These are phyloP conservation scores for Vanessa tameamea DNA, from an alignment of 1,140 invertebrate genomes.

Conservation along the genomic window DNA sequence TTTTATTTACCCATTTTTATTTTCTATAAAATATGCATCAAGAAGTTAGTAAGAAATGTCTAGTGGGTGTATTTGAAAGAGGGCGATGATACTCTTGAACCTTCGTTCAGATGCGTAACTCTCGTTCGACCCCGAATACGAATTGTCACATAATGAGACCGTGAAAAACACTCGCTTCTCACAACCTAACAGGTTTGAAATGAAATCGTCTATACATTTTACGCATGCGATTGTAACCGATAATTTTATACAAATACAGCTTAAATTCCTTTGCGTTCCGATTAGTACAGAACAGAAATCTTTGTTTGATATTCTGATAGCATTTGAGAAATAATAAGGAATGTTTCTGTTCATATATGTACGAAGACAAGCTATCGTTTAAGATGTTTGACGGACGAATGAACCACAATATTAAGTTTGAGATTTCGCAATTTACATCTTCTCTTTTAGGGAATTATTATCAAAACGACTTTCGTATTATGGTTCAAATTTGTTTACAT, in stretches of 20 bases:
- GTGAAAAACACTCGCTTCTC: conserved; percentile 72
- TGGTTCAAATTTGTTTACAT: not conserved
- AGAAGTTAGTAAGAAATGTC: conserved; percentile 19
- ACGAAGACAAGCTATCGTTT: conserved; percentile 48
- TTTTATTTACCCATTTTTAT: not conserved
- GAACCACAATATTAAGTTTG: not conserved
- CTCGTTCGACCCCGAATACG: conserved; percentile 60
- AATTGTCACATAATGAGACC: conserved; percentile 70
- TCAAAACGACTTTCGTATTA: not conserved
- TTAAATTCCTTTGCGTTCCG: not conserved
- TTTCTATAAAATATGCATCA: conserved; percentile 9
- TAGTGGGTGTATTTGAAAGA: conserved; percentile 28
- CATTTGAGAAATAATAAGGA: conserved; percentile 68
- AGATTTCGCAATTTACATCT: not conserved
- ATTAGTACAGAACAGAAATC: conserved; percentile 43
- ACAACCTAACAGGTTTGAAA: conserved; percentile 33
- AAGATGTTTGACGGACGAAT: conserved; percentile 39
- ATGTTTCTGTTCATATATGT: conserved; percentile 50
- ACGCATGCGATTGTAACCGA: not conserved
- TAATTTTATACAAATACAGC: not conserved
- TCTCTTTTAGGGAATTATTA: not conserved
- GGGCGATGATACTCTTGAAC: conserved; percentile 51
- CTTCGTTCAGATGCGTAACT: conserved; percentile 43
- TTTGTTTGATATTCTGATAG: conserved; percentile 70
- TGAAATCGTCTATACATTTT: conserved; percentile 27